Evolutionary conservation across 2,888 invertebrate genomes (phyloP).

Genomic region (Cephonodes hylas): DNA sequence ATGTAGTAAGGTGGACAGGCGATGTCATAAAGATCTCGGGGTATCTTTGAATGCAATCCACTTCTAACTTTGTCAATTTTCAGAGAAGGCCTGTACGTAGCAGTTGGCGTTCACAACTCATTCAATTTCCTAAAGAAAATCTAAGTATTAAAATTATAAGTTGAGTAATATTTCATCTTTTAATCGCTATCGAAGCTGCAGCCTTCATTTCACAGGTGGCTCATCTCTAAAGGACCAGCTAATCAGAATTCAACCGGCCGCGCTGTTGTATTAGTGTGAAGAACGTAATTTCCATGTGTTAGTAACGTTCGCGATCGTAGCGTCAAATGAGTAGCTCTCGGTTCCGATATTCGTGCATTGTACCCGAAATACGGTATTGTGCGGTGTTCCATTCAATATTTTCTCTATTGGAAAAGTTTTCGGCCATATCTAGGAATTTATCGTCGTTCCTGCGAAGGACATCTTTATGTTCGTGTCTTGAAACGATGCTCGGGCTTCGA

Average conservation of each 20-base stretch:
- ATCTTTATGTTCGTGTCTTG: constrained; percentile 17
- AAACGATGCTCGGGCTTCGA: neutral
- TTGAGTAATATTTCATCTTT: no score
- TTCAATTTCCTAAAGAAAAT: no score
- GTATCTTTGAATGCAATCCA: no score
- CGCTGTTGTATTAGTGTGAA: neutral
- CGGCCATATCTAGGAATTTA: constrained; percentile 28
- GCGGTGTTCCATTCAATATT: constrained; percentile 26
- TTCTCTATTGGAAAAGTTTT: constrained; percentile 26
- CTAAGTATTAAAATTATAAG: no score
- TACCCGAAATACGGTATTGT: constrained; percentile 26
- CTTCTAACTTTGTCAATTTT: no score
- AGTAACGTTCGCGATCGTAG: constrained; percentile 1
- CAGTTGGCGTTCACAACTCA: no score
- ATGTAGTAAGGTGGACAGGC: no score
- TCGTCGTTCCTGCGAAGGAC: constrained; percentile 18
- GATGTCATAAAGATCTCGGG: no score
- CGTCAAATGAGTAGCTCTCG: neutral
- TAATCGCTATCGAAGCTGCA: no score
- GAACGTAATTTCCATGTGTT: constrained; percentile 4
- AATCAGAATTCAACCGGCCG: neutral
- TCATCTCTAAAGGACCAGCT: neutral
- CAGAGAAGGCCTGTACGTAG: no score
- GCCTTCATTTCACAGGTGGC: neutral
- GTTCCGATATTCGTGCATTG: constrained; percentile 26